Conservation (phyloP, 2,888 invertebrate species). For the Sinohyriopsis cumingii region DNA sequence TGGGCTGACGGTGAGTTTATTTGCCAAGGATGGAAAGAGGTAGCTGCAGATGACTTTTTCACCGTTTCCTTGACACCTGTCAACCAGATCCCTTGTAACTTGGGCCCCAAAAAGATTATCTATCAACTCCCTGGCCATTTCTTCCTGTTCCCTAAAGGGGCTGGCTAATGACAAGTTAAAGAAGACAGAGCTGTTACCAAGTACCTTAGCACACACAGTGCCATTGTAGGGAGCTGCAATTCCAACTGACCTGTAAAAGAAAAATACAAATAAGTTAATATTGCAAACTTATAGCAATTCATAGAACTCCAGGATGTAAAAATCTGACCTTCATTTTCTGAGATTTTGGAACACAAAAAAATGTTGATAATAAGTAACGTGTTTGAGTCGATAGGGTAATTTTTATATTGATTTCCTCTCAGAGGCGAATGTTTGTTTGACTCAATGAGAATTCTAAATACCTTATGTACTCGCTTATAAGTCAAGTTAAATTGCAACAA, state of each 20-base stretch:
- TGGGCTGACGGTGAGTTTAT: slow-evolving; percentile 24
- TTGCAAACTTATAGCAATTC: background rate
- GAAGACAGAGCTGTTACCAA: slow-evolving; percentile 45
- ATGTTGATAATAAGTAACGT: no score
- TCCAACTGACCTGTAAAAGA: slow-evolving; percentile 39
- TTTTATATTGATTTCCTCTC: no score
- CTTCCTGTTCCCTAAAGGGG: slow-evolving; percentile 40
- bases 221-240: slow-evolving; percentile 59
- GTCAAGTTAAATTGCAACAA: no score
- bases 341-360: no score
- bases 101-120: slow-evolving; percentile 35
- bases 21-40: slow-evolving; percentile 88
- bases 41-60: slow-evolving; percentile 92
- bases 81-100: slow-evolving; percentile 19
- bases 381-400: no score
- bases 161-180: slow-evolving; percentile 34
- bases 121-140: slow-evolving; percentile 41
- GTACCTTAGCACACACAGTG: slow-evolving; percentile 45
- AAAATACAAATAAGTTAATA: background rate
- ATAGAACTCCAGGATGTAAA: background rate
- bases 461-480: no score
- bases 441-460: no score
- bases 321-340: no score
- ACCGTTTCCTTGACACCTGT: slow-evolving; percentile 84
- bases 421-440: no score